These are phyloP conservation scores for Ochropleura plecta DNA, from an alignment of 2,888 invertebrate species.

Conservation along the genomic window DNA sequence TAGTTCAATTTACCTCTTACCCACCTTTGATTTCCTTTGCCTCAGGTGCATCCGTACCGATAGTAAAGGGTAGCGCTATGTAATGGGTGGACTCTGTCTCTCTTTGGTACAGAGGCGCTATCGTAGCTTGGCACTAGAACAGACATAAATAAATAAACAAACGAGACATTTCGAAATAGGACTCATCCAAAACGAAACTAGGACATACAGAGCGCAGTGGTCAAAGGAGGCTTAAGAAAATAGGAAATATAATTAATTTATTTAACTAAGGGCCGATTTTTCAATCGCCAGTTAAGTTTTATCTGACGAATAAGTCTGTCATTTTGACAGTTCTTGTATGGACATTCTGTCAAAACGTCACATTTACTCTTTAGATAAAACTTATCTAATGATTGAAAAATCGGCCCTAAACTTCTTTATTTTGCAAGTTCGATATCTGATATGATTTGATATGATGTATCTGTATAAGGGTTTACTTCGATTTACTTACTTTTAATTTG, in stretches of 20 bases:
- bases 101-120: slow-evolving; percentile 84
- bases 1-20: slow-evolving; percentile 19
- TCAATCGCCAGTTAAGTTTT: no score
- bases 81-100: slow-evolving; percentile 77
- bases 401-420: not conserved
- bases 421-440: not conserved
- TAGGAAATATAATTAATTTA: not conserved
- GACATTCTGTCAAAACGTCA: no score
- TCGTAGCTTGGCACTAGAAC: slow-evolving; percentile 85
- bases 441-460: not conserved
- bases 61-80: slow-evolving; percentile 63
- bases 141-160: slow-evolving; percentile 27
- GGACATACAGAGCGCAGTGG: not conserved
- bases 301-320: no score
- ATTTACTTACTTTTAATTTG: slow-evolving; percentile 92
- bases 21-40: slow-evolving; percentile 50
- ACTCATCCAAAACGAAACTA: not conserved
- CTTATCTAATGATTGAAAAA: no score
- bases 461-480: not conserved
- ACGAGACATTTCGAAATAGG: not conserved
- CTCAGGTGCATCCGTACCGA: slow-evolving; percentile 49
- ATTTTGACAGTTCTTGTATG: no score
- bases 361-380: no score
- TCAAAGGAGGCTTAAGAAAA: not conserved
- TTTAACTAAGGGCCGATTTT: no score